Evolutionary conservation across 2,888 invertebrate species (phyloP), one percentile per base, ranked within the genome.

Genomic region (Pristionchus arcanus): DNA sequence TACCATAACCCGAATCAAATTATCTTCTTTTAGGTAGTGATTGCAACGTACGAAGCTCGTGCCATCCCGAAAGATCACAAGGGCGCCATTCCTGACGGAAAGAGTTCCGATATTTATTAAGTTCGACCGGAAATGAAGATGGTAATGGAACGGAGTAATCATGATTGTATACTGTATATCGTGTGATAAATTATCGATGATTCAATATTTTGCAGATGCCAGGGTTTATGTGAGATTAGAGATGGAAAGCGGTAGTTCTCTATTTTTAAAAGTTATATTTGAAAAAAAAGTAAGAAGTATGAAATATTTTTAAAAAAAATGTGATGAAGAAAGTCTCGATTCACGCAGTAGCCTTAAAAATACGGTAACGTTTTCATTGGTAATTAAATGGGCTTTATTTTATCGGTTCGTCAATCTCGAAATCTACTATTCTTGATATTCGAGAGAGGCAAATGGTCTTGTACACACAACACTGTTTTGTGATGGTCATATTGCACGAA

Each of bases 61-160:
- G 92, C 95, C 15, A 91, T 94, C 63, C 91, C 94, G 37, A 92
- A 94, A 89, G 94, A 95, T 90, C 95, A 95, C 91, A 95, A 95
- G 90, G 94, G 93, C 83, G 92, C 91, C 77, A 91, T 94, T 89
- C 93, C 92, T 13, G 93, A 94, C 83, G 87, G 74, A 31, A 88
- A 88, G 74, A 74, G 74, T 53, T 74, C 87, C 31, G 87, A 88
- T 42, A 88, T 88, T 59, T 88, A 34, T 28, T 88, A 21, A 88
- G 15, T 77, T 42, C 87, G 31, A 0, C 28, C 31, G 74, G 31
- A 21, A 59, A 19, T 42, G 28, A 28, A 42, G 68, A 68, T 63
- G n/a, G 3, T 25, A 63, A n/a, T 31, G 83, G 83, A 53, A 53
- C 83, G 83, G 81, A 83, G 25, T 83, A 53, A n/a, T 83, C 49